A percentile compares a stretch with the other conserved stretches of the same genome.
Conservation (phyloP, 2,888 invertebrate species). For the Hololepta plana region DNA sequence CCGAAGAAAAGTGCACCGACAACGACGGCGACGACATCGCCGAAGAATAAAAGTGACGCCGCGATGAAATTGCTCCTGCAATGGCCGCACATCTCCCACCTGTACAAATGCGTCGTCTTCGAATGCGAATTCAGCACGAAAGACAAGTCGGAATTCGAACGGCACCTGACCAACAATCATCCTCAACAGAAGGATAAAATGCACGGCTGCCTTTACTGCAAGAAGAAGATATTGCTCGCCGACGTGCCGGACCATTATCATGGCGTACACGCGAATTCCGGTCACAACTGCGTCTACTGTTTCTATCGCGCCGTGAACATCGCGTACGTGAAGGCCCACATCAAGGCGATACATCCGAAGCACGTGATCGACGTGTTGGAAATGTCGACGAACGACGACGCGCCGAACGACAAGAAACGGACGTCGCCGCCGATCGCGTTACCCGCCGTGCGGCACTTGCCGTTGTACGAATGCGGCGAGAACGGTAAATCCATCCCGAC, state of each 20-base stretch:
- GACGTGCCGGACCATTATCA: slow-evolving; percentile 30
- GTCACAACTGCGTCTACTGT: slow-evolving; percentile 45
- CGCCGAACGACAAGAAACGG: slow-evolving; percentile 2
- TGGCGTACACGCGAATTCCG: slow-evolving; percentile 44
- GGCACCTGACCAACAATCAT: slow-evolving; percentile 26
- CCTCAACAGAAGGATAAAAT: slow-evolving; percentile 17
- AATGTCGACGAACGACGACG: slow-evolving; percentile 3
- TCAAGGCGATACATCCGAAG: slow-evolving; percentile 22
- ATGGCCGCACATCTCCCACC: slow-evolving; percentile 22
- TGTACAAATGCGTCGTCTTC: slow-evolving; percentile 37
- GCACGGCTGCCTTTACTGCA: slow-evolving; percentile 30
- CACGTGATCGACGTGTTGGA: slow-evolving; percentile 6
- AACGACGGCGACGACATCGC: too few species aligned
- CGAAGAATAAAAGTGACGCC: slow-evolving; percentile 13
- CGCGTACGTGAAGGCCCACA: slow-evolving; percentile 42
- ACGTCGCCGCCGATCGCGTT: too few species aligned
- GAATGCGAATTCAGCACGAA: slow-evolving; percentile 32
- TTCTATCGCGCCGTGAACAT: slow-evolving; percentile 44
- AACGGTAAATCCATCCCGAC: too few species aligned
- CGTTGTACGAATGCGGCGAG: too few species aligned
- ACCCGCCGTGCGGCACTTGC: too few species aligned
- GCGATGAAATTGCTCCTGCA: slow-evolving; percentile 23
- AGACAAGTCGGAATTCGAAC: slow-evolving; percentile 18
- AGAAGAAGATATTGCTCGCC: slow-evolving; percentile 27
- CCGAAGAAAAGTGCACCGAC: too few species aligned